Evolutionary conservation across 2,113 vertebrate genomes (phyloP).

Genomic region (Myotis davidii): DNA sequence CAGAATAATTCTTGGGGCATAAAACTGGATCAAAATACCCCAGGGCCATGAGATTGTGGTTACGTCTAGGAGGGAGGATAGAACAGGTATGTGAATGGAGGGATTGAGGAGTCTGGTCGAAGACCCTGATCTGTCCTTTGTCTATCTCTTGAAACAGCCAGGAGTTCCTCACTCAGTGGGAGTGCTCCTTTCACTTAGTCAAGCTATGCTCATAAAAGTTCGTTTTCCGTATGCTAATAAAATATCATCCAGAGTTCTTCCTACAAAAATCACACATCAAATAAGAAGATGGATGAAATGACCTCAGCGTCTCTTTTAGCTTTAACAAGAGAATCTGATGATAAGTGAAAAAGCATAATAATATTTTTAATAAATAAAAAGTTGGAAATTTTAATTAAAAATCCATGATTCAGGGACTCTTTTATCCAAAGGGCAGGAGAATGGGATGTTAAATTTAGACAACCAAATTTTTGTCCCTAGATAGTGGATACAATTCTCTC

Average conservation of each 20-base stretch:
- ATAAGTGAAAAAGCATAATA: neutral
- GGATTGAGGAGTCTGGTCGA: neutral
- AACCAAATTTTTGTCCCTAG: conserved; percentile 23
- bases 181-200: neutral
- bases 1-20: neutral
- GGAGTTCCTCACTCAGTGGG: neutral
- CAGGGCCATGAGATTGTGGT: neutral
- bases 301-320: neutral
- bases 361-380: conserved; percentile 46
- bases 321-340: neutral
- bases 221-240: neutral
- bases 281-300: neutral
- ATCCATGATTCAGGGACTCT: neutral
- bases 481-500: neutral
- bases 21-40: neutral
- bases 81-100: neutral
- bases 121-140: neutral
- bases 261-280: neutral
- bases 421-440: neutral
- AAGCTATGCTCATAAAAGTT: neutral
- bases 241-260: neutral
- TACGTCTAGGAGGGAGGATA: neutral
- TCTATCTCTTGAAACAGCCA: neutral
- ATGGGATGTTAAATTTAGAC: neutral
- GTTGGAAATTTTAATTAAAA: neutral